Evolutionary conservation across 2,888 invertebrate genomes (phyloP).

Genomic region (Callinectes sapidus): DNA sequence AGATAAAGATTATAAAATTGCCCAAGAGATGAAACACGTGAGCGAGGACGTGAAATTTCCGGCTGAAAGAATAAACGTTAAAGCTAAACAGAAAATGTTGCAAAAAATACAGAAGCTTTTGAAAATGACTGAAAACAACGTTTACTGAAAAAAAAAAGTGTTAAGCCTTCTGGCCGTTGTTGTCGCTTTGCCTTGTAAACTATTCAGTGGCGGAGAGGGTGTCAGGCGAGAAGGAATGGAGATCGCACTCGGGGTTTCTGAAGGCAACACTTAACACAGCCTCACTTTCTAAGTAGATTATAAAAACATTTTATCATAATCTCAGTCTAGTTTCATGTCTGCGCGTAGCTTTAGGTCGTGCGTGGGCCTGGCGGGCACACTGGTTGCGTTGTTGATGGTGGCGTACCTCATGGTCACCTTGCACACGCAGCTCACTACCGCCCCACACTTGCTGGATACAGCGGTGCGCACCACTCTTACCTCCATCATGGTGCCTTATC

Average conservation of each 20-base stretch:
- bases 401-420: neutral
- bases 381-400: neutral
- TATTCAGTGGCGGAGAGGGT: too few species aligned
- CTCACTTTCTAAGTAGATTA: neutral
- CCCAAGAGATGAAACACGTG: too few species aligned
- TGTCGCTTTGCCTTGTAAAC: neutral
- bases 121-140: too few species aligned
- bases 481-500: neutral
- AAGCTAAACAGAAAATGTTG: too few species aligned
- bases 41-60: too few species aligned
- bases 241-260: too few species aligned
- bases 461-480: conserved; percentile 12
- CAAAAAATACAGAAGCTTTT: too few species aligned
- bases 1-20: too few species aligned
- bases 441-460: neutral
- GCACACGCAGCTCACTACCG: neutral
- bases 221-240: too few species aligned
- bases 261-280: neutral
- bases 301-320: neutral
- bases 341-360: neutral
- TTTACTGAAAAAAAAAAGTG: neutral
- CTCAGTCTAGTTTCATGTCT: neutral
- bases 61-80: too few species aligned
- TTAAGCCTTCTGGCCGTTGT: neutral
- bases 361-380: neutral